Evolutionary conservation across 2,113 vertebrate species (phyloP), one percentile per base, ranked within the genome.

Genomic region (Ammodytes dubius): DNA sequence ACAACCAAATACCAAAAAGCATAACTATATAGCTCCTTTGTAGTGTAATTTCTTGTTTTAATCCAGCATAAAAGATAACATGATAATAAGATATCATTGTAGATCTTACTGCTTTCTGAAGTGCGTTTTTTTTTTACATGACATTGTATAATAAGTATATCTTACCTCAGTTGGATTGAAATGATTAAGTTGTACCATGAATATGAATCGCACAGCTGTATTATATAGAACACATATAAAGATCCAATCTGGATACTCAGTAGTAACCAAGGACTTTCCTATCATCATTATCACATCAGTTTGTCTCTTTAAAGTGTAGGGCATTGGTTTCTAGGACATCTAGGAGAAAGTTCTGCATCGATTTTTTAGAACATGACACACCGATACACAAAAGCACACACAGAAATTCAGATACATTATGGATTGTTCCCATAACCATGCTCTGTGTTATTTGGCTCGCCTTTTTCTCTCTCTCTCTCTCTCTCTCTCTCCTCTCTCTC

Each of bases 401-500:
- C 40, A 42, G 43, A 78, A 74, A 57, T 83, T 57, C 66, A 60
- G 67, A 87, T 74, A 75, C 40, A 47, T 58, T 92, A 93, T 93
- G 47, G 89, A 93, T 93, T 4, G 88, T 93, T 93, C 91, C 91
- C 92, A 93, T 88, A 86, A 88, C 80, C n/a, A 11, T n/a, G 60
- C 76, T 70, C 11, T 74, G 79, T 85, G 81, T 82, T 80, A 73
- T 75, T 83, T 43, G 46, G 49, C 77, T 79, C 50, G 71, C 64
- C 60, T 76, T 70, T 70, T 27, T 2, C 27, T 27, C 27, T 27
- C 27, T 27, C 27, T 27, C 27, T 27, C 27, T 27, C 49, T 19
- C 61, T 77, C 43, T 53, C 73, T 85, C 49, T 19, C 61, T 77
- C 43, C n/a, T n/a, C n/a, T n/a, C 35, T 43, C 79, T 66, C 49